Evolutionary conservation across 2,797 vertebrate genomes (phyloP), one percentile per base, ranked within the genome.

Genomic region (Synaphobranchus kaupii): DNA sequence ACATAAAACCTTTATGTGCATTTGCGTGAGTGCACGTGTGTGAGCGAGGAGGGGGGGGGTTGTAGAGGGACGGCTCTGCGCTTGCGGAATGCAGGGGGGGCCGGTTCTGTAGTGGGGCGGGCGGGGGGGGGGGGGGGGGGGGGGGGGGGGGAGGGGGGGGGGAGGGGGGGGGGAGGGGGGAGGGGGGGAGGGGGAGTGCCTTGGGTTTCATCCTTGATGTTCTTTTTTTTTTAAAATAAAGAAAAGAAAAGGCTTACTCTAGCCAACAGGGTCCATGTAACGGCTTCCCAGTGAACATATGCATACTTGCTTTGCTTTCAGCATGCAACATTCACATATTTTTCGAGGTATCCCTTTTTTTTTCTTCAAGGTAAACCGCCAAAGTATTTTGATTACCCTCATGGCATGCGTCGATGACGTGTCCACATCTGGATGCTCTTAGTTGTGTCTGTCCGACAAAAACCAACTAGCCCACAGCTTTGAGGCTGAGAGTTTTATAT

Each of bases 81-180:
- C 92, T 91, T 92, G 94, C 95, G 97, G 97, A 97, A 98, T 98
- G 97, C 94, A 93, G 96, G 94, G 95, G 95, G 96, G 95, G 95
- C 96, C 95, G 94, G 95, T 96, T 95, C 93, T 84, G 10, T 71
- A 39, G 48, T 52, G 10, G 47, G 34, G 52, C 60, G 13, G 81
- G 82, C 22, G 34, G 31, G 82, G 71, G 86, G 25, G 83, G 68
- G 78, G 28, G 83, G 48, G 1, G 48, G 60, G 44, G 56, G 48
- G 54, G 54, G 60, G 0, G 20, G 3, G 48, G 80, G 39, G 28
- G 44, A 34, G 86, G 48, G 84, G 63, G 7, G 83, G 83, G 52
- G n/a, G n/a, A n/a, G 68, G 86, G 47, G 83, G 48, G 1, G 48
- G 58, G 56, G 56, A 63, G 54, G 54, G 60, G 1, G 17, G 3